phyloP scores from a whole-genome alignment of 1,140 invertebrate species.

The Saccostrea glomerata region DNA sequence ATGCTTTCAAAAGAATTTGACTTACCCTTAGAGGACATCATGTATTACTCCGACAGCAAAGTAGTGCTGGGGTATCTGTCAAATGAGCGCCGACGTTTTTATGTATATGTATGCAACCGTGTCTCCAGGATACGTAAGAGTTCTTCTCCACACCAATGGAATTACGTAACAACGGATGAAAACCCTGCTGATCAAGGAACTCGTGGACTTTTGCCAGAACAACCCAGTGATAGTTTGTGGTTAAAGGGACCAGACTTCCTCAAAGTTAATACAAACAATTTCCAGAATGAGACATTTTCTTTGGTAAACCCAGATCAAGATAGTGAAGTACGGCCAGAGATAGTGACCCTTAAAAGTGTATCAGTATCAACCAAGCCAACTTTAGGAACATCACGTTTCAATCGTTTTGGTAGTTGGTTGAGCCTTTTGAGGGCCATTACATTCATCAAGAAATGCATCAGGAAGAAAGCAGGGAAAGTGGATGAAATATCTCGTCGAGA shows the following conservation, averaged over 20 bases:
- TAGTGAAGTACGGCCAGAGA: slow-evolving; percentile 24
- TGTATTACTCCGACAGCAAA: too few species aligned
- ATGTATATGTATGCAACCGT: slow-evolving; percentile 42
- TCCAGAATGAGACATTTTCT: background rate
- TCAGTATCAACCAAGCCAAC: background rate
- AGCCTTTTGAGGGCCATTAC: slow-evolving; percentile 12
- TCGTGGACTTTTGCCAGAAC: slow-evolving; percentile 17
- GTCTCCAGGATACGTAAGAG: slow-evolving; percentile 15
- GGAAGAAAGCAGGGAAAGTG: background rate
- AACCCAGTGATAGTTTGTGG: slow-evolving; percentile 39
- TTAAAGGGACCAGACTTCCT: slow-evolving; percentile 36
- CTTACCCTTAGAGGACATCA: too few species aligned
- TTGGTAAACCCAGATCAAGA: slow-evolving; percentile 41
- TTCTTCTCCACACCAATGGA: slow-evolving; percentile 44
- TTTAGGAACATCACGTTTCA: background rate
- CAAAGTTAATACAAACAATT: too few species aligned
- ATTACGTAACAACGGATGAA: slow-evolving; percentile 38
- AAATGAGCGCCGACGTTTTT: slow-evolving; percentile 41
- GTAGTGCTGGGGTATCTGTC: slow-evolving; percentile 40
- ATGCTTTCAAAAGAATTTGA: too few species aligned
- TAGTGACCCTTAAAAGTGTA: background rate
- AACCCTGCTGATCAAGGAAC: slow-evolving; percentile 49
- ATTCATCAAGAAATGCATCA: background rate
- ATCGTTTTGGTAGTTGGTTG: slow-evolving; percentile 39
- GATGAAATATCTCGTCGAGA: background rate